These are phyloP conservation scores for Microctonus brassicae DNA, from an alignment of 2,888 invertebrate genomes.

Conservation along the genomic window DNA sequence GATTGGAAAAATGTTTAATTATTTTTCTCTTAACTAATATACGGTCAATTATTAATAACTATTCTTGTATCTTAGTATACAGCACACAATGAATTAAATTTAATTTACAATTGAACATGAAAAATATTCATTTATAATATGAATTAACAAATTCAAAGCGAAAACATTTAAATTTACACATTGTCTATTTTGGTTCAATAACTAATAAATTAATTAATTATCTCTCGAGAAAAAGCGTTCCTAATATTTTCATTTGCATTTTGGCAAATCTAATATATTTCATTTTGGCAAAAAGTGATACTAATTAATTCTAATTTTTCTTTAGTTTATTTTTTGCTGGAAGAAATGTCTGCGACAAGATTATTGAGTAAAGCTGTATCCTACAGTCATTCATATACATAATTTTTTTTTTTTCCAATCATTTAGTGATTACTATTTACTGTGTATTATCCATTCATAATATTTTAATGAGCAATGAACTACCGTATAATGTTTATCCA, in stretches of 20 bases:
- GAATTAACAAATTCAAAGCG: conserved; percentile 49
- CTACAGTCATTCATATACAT: conserved; percentile 8
- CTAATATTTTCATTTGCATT: conserved; percentile 16
- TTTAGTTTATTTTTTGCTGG: conserved; percentile 34
- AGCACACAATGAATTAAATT: conserved; percentile 41
- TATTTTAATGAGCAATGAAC: neutral
- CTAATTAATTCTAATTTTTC: conserved; percentile 22
- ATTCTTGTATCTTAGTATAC: conserved; percentile 19
- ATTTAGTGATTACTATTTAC: neutral
- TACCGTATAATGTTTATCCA: neutral
- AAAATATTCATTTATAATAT: conserved; percentile 38
- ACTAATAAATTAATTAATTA: conserved; percentile 7
- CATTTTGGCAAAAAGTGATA: conserved; percentile 34
- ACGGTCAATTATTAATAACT: neutral
- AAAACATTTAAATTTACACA: conserved; percentile 45
- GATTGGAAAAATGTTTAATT: neutral
- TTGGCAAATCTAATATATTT: conserved; percentile 21
- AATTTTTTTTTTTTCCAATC: neutral
- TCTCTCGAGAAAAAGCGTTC: conserved; percentile 33
- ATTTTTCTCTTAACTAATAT: neutral
- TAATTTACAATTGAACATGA: conserved; percentile 45
- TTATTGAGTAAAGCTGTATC: conserved; percentile 29
- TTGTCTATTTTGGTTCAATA: conserved; percentile 41
- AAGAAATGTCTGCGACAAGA: conserved; percentile 31
- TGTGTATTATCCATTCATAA: neutral